Evolutionary conservation across 2,797 vertebrate species (phyloP).

Genomic region (Micrastur ruficollis): DNA sequence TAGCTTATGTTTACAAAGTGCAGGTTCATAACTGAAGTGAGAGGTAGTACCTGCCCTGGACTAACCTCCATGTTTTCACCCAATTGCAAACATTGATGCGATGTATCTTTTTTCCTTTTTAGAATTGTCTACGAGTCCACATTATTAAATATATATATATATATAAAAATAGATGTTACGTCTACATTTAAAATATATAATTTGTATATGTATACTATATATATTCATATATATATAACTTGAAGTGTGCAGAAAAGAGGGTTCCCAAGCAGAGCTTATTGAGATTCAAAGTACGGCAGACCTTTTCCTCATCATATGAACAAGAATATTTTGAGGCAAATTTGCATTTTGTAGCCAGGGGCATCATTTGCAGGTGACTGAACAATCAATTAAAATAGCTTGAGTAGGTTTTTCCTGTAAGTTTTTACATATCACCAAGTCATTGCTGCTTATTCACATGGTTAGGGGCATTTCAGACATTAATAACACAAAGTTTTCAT

Average conservation of each 20-base stretch:
- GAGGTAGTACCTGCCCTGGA: background rate
- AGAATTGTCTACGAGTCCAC: background rate
- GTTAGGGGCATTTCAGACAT: background rate
- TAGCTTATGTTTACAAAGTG: background rate
- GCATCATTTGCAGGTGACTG: conserved; percentile 51
- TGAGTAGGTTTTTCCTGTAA: background rate
- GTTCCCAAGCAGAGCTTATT: background rate
- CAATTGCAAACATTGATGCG: background rate
- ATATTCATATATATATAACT: background rate
- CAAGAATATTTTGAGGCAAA: background rate
- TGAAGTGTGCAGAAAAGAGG: background rate
- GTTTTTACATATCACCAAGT: background rate
- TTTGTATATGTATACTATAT: background rate
- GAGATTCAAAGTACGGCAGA: background rate
- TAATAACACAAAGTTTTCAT: background rate
- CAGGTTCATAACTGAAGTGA: background rate
- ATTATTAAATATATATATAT: background rate
- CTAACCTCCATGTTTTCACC: background rate
- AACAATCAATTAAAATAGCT: conserved; percentile 51
- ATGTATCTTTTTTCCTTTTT: background rate
- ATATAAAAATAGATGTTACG: background rate
- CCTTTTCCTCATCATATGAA: background rate
- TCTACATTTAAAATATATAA: background rate
- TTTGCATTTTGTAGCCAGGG: conserved; percentile 28
- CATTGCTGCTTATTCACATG: background rate